phyloP scores from a whole-genome alignment of 2,888 invertebrate genomes.

The Xestia c-nigrum region DNA sequence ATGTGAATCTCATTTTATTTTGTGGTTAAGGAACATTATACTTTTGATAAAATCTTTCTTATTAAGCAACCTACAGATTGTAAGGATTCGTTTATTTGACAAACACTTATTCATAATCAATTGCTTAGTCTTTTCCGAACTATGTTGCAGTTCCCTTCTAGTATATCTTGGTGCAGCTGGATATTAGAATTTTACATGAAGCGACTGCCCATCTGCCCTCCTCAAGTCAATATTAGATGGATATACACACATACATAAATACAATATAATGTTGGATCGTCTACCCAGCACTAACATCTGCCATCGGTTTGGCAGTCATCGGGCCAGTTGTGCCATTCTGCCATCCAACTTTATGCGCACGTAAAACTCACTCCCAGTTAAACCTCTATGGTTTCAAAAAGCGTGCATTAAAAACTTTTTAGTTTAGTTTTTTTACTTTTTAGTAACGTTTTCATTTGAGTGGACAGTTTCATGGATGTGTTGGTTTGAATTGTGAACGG shows the following conservation, averaged over 20 bases:
- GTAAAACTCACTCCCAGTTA: slow-evolving; percentile 44
- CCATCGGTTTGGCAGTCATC: slow-evolving; percentile 34
- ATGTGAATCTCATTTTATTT: slow-evolving; percentile 17
- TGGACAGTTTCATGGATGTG: slow-evolving; percentile 24
- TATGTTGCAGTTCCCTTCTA: too few relatives aligned
- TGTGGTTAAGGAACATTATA: background rate
- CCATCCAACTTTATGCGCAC: slow-evolving; percentile 53
- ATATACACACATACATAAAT: background rate
- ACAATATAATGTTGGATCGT: slow-evolving; percentile 28
- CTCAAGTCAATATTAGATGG: background rate
- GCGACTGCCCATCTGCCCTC: background rate
- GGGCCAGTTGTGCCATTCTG: slow-evolving; percentile 19
- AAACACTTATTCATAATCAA: background rate
- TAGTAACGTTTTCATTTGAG: slow-evolving; percentile 38
- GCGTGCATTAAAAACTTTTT: slow-evolving; percentile 49
- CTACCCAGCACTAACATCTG: slow-evolving; percentile 7
- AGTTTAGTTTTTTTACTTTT: slow-evolving; percentile 32
- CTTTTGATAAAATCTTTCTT: background rate
- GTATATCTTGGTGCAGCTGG: too few relatives aligned
- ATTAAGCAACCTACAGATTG: background rate
- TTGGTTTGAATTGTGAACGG: slow-evolving; percentile 28
- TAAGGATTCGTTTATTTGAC: background rate
- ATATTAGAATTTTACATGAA: too few relatives aligned
- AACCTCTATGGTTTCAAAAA: slow-evolving; percentile 55
- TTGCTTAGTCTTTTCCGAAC: background rate